These are phyloP conservation scores for Apoda limacodes DNA, from an alignment of 2,888 invertebrate genomes.

Conservation along the genomic window DNA sequence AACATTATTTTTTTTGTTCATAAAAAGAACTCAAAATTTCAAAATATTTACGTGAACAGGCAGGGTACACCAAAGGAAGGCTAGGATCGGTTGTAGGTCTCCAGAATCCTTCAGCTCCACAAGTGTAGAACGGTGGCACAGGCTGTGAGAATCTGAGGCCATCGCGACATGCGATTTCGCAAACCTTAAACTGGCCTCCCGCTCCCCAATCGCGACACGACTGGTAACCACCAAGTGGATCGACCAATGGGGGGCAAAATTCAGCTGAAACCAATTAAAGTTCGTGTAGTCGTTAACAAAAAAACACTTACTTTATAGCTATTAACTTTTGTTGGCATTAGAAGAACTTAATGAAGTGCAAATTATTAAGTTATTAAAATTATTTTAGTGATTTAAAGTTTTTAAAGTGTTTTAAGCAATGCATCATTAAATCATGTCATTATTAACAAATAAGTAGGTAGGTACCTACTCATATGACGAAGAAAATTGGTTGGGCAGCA, in stretches of 20 bases:
- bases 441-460: no score
- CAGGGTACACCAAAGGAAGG: constrained; percentile 88
- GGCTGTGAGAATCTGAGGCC: constrained; percentile 92
- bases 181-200: constrained; percentile 95
- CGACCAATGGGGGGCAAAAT: constrained; percentile 89
- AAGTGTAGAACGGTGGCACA: constrained; percentile 97
- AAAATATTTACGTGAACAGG: constrained; percentile 82
- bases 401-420: no score
- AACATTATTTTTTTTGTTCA: background rate
- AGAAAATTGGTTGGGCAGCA: no score
- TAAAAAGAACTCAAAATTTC: constrained; percentile 1
- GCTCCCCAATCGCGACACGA: constrained; percentile 97
- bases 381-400: no score
- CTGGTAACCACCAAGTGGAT: constrained; percentile 93
- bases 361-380: no score
- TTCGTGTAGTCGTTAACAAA: no score
- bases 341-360: no score
- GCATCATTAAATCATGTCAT: no score
- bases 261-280: constrained; percentile 84
- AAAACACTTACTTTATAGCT: no score
- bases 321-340: no score
- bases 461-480: no score
- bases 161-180: constrained; percentile 88
- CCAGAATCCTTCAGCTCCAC: constrained; percentile 99
- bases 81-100: constrained; percentile 86